Evolutionary conservation across 2,888 invertebrate genomes (phyloP).

Genomic region (Rosalia funebris): DNA sequence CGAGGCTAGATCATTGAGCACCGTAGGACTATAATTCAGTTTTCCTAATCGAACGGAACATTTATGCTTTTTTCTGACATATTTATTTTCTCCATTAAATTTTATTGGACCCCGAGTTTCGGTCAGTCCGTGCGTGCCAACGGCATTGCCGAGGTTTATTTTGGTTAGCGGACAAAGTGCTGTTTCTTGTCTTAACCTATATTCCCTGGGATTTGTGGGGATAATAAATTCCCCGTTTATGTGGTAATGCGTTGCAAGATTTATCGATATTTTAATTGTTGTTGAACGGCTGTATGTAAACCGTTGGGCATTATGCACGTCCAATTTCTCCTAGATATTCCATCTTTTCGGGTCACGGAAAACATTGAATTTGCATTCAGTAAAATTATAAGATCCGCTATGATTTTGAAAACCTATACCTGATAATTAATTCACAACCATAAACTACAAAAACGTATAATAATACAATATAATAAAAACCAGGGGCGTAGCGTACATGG

Average conservation of each 20-base stretch:
- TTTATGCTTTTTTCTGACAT: conserved; percentile 50
- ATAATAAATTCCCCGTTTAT: conserved; percentile 19
- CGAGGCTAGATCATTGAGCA: conserved; percentile 18
- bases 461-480: no score
- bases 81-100: conserved; percentile 51
- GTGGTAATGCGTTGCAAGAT: conserved; percentile 5
- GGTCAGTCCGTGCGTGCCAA: conserved; percentile 36
- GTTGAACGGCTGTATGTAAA: background rate
- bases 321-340: no score
- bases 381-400: no score
- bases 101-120: conserved; percentile 41
- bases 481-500: no score
- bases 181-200: conserved; percentile 28
- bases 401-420: no score
- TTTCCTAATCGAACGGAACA: conserved; percentile 42
- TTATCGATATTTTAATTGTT: conserved; percentile 15
- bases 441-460: no score
- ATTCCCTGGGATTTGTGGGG: conserved; percentile 9
- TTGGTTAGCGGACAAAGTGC: conserved; percentile 27
- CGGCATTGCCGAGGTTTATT: conserved; percentile 15
- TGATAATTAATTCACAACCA: no score
- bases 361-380: no score
- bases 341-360: no score
- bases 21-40: conserved; percentile 34
- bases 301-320: background rate